Evolutionary conservation across 1,140 invertebrate species (phyloP), one percentile per base, ranked within the genome.

Genomic region (Sarcophaga bullata): DNA sequence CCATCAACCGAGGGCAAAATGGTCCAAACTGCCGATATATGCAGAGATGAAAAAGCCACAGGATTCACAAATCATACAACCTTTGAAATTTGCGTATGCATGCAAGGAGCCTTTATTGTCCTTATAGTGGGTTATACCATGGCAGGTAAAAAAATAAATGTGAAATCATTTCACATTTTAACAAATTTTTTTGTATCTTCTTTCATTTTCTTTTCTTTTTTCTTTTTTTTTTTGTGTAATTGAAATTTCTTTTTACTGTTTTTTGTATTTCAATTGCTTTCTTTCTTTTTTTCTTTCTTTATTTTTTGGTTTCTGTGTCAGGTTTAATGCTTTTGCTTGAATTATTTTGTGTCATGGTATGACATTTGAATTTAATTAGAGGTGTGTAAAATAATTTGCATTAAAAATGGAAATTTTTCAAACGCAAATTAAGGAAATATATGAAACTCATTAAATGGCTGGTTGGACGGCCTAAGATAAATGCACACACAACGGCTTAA

Each of bases 81-180:
- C 94, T 0, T 91, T 95, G 0, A 93, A 92, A n/a, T 75, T 87
- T 94, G 37, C 92, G 91, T 84, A 94, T 94, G 92, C 85, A n/a
- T 95, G 0, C 92, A 93, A 83, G 94, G 94, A 15, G 93, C 93
- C 0, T 95, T 95, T 85, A 94, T 93, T 87, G 90, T 93, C 6
- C 88, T 94, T 0, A 90, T 91, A 9, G 91, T 94, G 37, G 94
- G 94, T 46, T 91, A 92, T 6, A 25, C 85, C 0, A 80, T 83
- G 0, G 88, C 89, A 82, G 86, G 89, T 90, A 25, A 73, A 78
- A n/a, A n/a, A n/a, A n/a, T n/a, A n/a, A n/a, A n/a, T n/a, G 1
- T 37, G 4, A 19, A 7, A 17, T 4, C 54, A 19, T 17, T 1
- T 9, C 10, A 62, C 48, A 25, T 25, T 0, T 19, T 46, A 75